phyloP scores from a whole-genome alignment of 2,113 vertebrate species.

The Pipa parva region DNA sequence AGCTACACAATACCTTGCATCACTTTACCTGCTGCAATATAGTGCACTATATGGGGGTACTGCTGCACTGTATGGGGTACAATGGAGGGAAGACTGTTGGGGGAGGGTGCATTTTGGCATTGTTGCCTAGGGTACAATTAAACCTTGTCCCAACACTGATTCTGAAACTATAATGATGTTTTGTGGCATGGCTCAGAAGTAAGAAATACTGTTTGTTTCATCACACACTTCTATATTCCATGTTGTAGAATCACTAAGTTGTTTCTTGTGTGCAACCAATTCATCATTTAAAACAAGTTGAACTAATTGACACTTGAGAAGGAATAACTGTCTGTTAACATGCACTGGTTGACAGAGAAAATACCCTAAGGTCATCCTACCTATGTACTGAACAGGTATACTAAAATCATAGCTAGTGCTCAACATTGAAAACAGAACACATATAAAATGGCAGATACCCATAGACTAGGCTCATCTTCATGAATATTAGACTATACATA shows the following conservation, averaged over 20 bases:
- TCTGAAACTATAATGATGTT: neutral
- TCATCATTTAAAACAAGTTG: constrained; percentile 29
- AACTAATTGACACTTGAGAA: constrained; percentile 21
- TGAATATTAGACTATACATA: neutral
- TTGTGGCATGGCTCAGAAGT: neutral
- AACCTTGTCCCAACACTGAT: too few relatives aligned
- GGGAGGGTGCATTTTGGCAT: too few relatives aligned
- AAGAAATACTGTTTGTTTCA: constrained; percentile 12
- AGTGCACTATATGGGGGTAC: too few relatives aligned
- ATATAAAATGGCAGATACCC: neutral
- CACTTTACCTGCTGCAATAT: too few relatives aligned
- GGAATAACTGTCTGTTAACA: constrained; percentile 7
- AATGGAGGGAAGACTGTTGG: too few relatives aligned
- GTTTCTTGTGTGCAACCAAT: constrained; percentile 28
- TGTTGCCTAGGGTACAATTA: too few relatives aligned
- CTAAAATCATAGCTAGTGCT: neutral
- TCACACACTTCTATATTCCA: constrained; percentile 16
- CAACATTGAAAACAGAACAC: neutral
- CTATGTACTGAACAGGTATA: constrained; percentile 12
- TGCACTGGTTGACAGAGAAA: constrained; percentile 23
- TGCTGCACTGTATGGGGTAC: too few relatives aligned
- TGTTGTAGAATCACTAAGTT: constrained; percentile 31
- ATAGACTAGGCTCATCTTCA: neutral
- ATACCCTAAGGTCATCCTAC: constrained; percentile 10
- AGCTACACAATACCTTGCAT: too few relatives aligned